Conservation (phyloP, 2,888 invertebrate species). For the Odontothrips loti region DNA sequence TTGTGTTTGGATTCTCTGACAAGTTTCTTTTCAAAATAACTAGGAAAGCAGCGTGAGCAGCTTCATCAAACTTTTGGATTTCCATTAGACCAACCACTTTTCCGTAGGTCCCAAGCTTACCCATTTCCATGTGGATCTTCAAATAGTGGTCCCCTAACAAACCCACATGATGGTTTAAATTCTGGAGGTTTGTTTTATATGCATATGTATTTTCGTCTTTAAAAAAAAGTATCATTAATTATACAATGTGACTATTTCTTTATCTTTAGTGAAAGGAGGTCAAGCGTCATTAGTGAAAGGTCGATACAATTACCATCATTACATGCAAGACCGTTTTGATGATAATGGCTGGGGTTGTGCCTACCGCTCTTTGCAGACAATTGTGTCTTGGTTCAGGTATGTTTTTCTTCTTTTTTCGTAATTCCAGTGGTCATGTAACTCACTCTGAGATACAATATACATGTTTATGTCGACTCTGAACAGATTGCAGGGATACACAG, state of each 20-base stretch:
- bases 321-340: constrained; percentile 89
- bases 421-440: not conserved
- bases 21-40: constrained; percentile 48
- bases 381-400: constrained; percentile 89
- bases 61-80: constrained; percentile 70
- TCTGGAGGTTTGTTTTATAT: constrained; percentile 44
- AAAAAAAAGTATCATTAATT: constrained; percentile 10
- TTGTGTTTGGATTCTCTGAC: not conserved
- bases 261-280: constrained; percentile 47
- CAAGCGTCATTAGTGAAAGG: constrained; percentile 67
- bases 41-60: constrained; percentile 55
- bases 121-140: constrained; percentile 50
- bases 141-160: constrained; percentile 55
- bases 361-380: constrained; percentile 93
- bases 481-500: constrained; percentile 76
- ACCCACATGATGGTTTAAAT: constrained; percentile 66
- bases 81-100: constrained; percentile 64
- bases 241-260: not conserved
- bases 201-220: not conserved
- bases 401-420: constrained; percentile 36
- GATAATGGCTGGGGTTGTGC: constrained; percentile 99
- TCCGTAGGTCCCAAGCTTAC: constrained; percentile 67
- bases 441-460: not conserved
- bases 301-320: constrained; percentile 90
- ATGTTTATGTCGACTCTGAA: too few species aligned